Evolutionary conservation across 2,888 invertebrate genomes (phyloP).

Genomic region (Macrophya alboannulata): DNA sequence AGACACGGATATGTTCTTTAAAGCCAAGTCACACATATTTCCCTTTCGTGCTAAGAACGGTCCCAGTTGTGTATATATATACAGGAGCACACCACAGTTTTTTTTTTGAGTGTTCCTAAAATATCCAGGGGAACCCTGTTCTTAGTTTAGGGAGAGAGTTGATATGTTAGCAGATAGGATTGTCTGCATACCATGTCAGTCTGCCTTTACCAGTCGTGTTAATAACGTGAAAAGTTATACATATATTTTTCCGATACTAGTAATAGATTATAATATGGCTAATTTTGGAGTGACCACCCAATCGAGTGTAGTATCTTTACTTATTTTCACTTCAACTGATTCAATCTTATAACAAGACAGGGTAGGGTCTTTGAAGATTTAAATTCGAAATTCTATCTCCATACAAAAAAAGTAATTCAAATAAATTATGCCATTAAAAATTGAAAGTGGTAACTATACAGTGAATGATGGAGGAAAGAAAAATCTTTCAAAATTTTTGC

Average conservation of each 20-base stretch:
- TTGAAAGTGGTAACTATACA: slow-evolving; percentile 77
- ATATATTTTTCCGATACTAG: slow-evolving; percentile 55
- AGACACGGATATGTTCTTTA: slow-evolving; percentile 17
- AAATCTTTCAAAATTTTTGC: slow-evolving; percentile 74
- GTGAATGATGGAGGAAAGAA: slow-evolving; percentile 74
- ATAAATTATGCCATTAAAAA: slow-evolving; percentile 75
- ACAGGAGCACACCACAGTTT: slow-evolving; percentile 60
- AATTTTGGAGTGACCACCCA: neutral
- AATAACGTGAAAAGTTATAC: slow-evolving; percentile 62
- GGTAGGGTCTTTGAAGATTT: neutral
- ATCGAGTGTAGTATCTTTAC: neutral
- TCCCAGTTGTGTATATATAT: slow-evolving; percentile 38
- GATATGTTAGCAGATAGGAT: slow-evolving; percentile 64
- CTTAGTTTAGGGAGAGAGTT: slow-evolving; percentile 64
- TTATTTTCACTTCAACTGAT: slow-evolving; percentile 15
- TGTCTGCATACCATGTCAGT: slow-evolving; percentile 70
- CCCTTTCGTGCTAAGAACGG: slow-evolving; percentile 32
- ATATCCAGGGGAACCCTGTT: slow-evolving; percentile 65
- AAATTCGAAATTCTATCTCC: neutral
- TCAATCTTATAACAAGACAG: neutral
- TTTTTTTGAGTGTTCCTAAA: slow-evolving; percentile 72
- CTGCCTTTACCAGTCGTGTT: slow-evolving; percentile 71
- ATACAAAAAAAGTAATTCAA: slow-evolving; percentile 23
- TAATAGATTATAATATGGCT: slow-evolving; percentile 21
- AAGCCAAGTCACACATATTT: slow-evolving; percentile 41